phyloP scores from a whole-genome alignment of 2,888 invertebrate species.

The Dicyrtomina minuta region DNA sequence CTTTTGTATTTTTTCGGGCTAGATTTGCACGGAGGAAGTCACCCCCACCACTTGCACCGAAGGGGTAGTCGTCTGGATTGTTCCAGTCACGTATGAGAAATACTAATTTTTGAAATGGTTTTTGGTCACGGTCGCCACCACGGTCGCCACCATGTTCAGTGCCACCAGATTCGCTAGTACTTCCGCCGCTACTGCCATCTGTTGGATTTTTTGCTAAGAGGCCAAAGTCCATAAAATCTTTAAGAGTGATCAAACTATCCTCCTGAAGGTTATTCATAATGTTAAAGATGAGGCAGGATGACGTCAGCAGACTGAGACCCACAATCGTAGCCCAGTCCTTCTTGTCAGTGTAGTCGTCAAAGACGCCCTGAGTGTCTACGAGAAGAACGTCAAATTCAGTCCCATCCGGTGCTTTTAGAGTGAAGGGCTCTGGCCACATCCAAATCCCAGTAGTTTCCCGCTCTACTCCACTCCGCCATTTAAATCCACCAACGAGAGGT shows the following conservation, averaged over 20 bases:
- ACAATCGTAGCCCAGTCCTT: conserved; percentile 38
- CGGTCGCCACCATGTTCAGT: too few relatives aligned
- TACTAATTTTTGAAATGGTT: conserved; percentile 76
- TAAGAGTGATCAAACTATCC: conserved; percentile 34
- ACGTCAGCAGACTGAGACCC: conserved; percentile 39
- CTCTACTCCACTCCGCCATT: conserved; percentile 55
- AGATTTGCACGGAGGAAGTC: conserved; percentile 80
- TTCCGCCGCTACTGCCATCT: too few relatives aligned
- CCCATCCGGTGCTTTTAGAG: conserved; percentile 54
- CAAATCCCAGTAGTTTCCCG: conserved; percentile 56
- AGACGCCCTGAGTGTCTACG: conserved; percentile 48
- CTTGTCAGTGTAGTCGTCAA: conserved; percentile 39
- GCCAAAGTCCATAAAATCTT: conserved; percentile 43
- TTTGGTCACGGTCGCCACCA: too few relatives aligned
- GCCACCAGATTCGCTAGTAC: too few relatives aligned
- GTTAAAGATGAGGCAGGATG: conserved; percentile 43
- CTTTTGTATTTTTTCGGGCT: conserved; percentile 72
- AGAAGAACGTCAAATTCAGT: conserved; percentile 42
- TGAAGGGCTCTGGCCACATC: conserved; percentile 57
- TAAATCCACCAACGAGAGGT: conserved; percentile 53
- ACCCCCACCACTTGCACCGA: conserved; percentile 86
- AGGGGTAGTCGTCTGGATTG: conserved; percentile 85
- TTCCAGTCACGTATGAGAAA: conserved; percentile 97
- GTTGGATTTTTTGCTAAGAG: conserved; percentile 15
- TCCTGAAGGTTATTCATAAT: conserved; percentile 36